These are phyloP conservation scores for Odontamblyopus lacepedii DNA, from an alignment of 2,797 vertebrate species.

Conservation along the genomic window DNA sequence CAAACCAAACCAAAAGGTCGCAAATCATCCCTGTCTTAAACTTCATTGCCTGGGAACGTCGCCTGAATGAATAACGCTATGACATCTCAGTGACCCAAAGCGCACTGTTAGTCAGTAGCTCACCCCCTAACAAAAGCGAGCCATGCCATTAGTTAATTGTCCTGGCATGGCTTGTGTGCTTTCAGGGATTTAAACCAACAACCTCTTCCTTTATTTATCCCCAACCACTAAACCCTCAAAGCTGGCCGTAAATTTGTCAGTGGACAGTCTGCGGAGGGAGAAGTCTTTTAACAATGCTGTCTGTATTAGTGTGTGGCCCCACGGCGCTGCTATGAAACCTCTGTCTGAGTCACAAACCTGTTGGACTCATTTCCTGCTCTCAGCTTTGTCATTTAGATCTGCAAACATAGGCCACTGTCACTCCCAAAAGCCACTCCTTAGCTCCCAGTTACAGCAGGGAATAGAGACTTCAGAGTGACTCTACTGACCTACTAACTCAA, in stretches of 20 bases:
- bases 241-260: conserved; percentile 31
- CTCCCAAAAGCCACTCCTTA: conserved; percentile 50
- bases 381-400: conserved; percentile 59
- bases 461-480: conserved; percentile 16
- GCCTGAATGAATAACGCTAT: conserved; percentile 14
- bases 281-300: conserved; percentile 56
- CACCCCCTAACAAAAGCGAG: not conserved
- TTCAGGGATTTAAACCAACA: conserved; percentile 35
- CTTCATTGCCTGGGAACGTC: conserved; percentile 8
- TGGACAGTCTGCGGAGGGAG: conserved; percentile 45
- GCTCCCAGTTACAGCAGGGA: conserved; percentile 23
- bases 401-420: conserved; percentile 34
- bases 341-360: conserved; percentile 66
- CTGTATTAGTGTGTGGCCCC: conserved; percentile 47
- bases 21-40: conserved; percentile 1
- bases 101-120: conserved; percentile 20
- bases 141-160: conserved; percentile 12
- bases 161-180: not conserved
- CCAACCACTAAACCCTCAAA: conserved; percentile 34
- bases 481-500: conserved; percentile 1
- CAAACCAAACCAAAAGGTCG: not conserved
- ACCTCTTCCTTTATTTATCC: conserved; percentile 32
- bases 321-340: conserved; percentile 56
- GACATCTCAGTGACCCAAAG: conserved; percentile 23
- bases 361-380: conserved; percentile 62